A percentile compares a stretch with the other conserved stretches of the same genome.
These are phyloP conservation scores for Pollenia angustigena DNA, from an alignment of 2,888 invertebrate species.

Conservation along the genomic window DNA sequence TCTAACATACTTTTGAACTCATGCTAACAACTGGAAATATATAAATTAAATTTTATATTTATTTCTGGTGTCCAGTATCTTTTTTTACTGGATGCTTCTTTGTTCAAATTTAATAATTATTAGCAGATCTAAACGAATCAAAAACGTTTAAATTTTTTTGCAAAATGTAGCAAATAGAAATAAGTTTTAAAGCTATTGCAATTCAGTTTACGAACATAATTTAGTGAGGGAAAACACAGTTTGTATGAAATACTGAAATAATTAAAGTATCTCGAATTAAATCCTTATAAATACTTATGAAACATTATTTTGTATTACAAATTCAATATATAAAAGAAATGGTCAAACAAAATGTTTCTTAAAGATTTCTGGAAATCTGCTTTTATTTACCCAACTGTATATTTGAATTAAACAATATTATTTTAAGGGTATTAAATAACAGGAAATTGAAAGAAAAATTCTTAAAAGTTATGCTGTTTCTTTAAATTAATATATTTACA, in stretches of 20 bases:
- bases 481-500: conserved; percentile 44
- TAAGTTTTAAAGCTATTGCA: too few relatives aligned
- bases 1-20: conserved; percentile 28
- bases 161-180: background rate
- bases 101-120: conserved; percentile 50
- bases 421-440: conserved; percentile 33
- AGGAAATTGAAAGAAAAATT: conserved; percentile 62
- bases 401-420: background rate
- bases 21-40: background rate
- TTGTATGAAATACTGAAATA: too few relatives aligned
- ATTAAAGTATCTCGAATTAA: too few relatives aligned
- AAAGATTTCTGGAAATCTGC: too few relatives aligned
- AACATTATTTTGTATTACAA: too few relatives aligned
- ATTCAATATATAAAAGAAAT: too few relatives aligned
- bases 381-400: background rate
- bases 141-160: background rate
- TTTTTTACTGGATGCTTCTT: conserved; percentile 41
- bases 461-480: conserved; percentile 39
- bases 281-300: too few relatives aligned
- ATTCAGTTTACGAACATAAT: too few relatives aligned
- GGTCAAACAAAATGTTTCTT: too few relatives aligned
- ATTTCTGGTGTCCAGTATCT: conserved; percentile 12
- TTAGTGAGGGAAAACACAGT: too few relatives aligned
- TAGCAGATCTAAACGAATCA: background rate
- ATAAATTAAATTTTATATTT: background rate